Percentiles rank a stretch among this genome's conserved stretches.
These are phyloP conservation scores for Axinella damicornis DNA, from an alignment of 37 sponge, comb jelly and placozoan species.

Conservation along the genomic window DNA sequence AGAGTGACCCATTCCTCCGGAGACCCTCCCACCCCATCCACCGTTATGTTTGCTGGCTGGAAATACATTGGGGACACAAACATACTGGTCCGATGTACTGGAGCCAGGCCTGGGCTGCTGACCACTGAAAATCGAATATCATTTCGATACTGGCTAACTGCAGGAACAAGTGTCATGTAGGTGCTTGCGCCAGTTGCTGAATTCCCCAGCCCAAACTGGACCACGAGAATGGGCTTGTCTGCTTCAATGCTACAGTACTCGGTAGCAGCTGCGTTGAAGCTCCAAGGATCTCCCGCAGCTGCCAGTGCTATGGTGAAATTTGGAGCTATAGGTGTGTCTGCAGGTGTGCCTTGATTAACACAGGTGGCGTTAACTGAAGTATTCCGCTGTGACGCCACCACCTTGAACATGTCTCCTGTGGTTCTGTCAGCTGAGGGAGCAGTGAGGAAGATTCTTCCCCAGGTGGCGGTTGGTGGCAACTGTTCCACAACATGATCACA, in stretches of 20 bases:
- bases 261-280: neutral
- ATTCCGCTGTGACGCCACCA: conserved; percentile 36
- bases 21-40: conserved; percentile 4
- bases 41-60: neutral
- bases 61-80: neutral
- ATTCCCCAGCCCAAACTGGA: conserved; percentile 60
- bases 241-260: conserved; percentile 24
- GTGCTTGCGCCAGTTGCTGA: too few species aligned
- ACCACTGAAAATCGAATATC: conserved; percentile 14
- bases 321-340: neutral
- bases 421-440: neutral
- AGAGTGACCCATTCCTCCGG: neutral
- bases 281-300: conserved; percentile 1
- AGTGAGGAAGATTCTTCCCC: conserved; percentile 56
- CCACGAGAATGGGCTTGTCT: conserved; percentile 44
- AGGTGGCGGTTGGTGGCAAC: conserved; percentile 54
- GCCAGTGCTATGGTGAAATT: too few species aligned
- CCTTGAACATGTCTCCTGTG: conserved; percentile 22
- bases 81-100: conserved; percentile 27
- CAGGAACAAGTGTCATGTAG: conserved; percentile 62
- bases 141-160: conserved; percentile 56
- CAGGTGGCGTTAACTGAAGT: conserved; percentile 31
- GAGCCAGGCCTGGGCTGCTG: neutral
- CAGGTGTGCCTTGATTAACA: neutral
- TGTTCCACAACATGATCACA: conserved; percentile 60